These are phyloP conservation scores for Forbesichthys papilliferus DNA, from an alignment of 2,113 vertebrate species.

Conservation along the genomic window DNA sequence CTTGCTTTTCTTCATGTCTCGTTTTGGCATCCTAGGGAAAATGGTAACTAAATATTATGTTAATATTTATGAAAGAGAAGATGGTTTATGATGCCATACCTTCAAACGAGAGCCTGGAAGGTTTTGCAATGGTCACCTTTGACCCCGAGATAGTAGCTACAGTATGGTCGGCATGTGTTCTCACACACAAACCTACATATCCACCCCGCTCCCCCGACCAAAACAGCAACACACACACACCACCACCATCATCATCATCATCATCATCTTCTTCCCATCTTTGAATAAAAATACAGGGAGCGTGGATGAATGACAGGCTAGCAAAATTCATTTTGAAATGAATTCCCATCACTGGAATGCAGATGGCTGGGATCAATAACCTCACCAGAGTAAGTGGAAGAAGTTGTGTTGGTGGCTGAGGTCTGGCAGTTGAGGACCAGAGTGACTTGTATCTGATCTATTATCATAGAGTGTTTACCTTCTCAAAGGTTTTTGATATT, in stretches of 20 bases:
- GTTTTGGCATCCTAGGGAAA: constrained; percentile 38
- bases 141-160: constrained; percentile 27
- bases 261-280: too few relatives aligned
- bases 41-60: constrained; percentile 60
- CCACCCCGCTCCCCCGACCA: not conserved
- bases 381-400: too few relatives aligned
- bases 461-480: constrained; percentile 12
- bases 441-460: not conserved
- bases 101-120: constrained; percentile 16
- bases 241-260: not conserved
- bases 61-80: constrained; percentile 51
- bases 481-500: constrained; percentile 27
- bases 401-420: too few relatives aligned
- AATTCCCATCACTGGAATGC: too few relatives aligned
- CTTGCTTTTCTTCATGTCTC: constrained; percentile 32
- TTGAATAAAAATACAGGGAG: too few relatives aligned
- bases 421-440: not conserved
- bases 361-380: too few relatives aligned
- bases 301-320: too few relatives aligned
- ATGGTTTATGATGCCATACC: constrained; percentile 42
- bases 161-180: constrained; percentile 13
- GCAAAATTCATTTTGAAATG: too few relatives aligned
- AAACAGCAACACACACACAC: constrained; percentile 8
- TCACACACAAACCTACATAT: not conserved
- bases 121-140: constrained; percentile 23